phyloP scores from a whole-genome alignment of 2,888 invertebrate genomes.

The Hypolimnas misippus region DNA sequence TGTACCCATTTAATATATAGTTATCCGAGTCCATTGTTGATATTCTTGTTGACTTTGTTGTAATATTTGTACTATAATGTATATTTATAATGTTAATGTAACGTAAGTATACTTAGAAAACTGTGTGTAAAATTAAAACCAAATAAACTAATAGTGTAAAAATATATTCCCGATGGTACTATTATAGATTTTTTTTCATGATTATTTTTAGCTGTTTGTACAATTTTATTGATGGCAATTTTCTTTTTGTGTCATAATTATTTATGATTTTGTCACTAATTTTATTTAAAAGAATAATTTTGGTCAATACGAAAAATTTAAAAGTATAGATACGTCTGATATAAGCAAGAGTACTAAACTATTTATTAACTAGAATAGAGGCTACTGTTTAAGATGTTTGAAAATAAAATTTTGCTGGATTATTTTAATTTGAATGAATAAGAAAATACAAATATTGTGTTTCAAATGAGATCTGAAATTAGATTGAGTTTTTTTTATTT shows the following conservation, averaged over 20 bases:
- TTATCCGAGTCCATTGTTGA: constrained; percentile 80
- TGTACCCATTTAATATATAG: constrained; percentile 74
- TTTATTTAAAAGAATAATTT: background rate
- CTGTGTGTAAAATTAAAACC: background rate
- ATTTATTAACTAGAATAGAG: constrained; percentile 1
- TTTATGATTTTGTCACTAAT: background rate
- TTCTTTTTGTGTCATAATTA: background rate
- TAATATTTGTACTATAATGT: constrained; percentile 56
- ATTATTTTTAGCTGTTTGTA: background rate
- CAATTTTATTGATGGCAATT: background rate
- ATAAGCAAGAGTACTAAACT: background rate
- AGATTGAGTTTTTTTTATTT: background rate
- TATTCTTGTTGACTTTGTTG: constrained; percentile 83
- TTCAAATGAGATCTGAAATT: constrained; percentile 5
- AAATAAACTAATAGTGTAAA: background rate
- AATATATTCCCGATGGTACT: background rate
- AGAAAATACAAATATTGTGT: background rate
- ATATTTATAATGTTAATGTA: constrained; percentile 17
- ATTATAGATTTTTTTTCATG: background rate
- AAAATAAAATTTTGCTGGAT: background rate
- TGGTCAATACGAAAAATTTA: background rate
- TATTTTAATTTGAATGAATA: background rate
- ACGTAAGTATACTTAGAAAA: constrained; percentile 1
- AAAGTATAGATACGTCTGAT: background rate
- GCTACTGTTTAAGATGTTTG: background rate